These are phyloP conservation scores for Dendrocopos noguchii DNA, from an alignment of 2,113 vertebrate genomes.

Conservation along the genomic window DNA sequence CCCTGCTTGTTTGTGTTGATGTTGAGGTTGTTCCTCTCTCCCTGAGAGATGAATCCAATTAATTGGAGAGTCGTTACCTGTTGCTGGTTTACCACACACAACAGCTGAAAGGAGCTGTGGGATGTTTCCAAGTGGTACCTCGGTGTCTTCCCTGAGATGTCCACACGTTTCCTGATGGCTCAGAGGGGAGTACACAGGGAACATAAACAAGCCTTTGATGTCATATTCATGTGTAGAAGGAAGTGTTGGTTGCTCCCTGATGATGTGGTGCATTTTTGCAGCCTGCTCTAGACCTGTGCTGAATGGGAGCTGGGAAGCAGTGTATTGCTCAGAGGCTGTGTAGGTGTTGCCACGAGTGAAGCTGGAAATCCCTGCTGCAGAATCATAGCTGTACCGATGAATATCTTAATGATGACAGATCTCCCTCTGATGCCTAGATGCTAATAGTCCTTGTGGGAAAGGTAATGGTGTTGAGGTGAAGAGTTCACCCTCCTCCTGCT, in stretches of 20 bases:
- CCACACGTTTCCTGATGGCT: neutral
- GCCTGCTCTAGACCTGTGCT: neutral
- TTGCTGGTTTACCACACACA: neutral
- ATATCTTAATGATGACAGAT: neutral
- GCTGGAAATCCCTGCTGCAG: constrained; percentile 16
- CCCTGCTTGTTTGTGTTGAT: neutral
- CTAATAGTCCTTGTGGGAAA: neutral
- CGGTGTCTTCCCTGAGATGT: neutral
- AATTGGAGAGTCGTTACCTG: constrained; percentile 10
- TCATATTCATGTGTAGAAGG: neutral
- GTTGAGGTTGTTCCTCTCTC: neutral
- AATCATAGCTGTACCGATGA: neutral
- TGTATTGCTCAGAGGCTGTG: neutral
- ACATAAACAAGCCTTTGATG: neutral
- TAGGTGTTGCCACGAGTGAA: constrained; percentile 37
- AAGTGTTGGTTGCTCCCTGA: neutral
- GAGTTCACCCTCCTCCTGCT: fast-evolving
- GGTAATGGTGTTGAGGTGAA: neutral
- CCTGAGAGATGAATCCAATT: constrained; percentile 5
- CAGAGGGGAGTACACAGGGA: neutral
- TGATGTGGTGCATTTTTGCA: neutral
- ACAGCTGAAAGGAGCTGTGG: neutral
- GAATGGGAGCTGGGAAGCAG: neutral
- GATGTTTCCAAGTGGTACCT: neutral
- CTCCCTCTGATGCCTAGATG: neutral